A percentile compares a stretch with the other conserved stretches of the same genome.
phyloP scores from a whole-genome alignment of 2,113 vertebrate species.

The Python bivittatus region DNA sequence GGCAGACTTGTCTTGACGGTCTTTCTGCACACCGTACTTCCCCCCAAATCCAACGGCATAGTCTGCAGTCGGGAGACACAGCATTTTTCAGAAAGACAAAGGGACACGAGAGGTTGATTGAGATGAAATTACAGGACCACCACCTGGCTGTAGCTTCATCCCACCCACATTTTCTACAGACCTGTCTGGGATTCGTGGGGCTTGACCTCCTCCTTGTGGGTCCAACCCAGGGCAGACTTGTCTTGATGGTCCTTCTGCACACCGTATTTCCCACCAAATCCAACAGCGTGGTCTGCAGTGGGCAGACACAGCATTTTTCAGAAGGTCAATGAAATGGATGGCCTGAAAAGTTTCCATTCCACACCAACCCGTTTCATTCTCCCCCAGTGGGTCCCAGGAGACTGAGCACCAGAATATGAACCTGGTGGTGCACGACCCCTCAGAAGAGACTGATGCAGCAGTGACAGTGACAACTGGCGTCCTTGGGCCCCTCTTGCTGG shows the following conservation, averaged over 20 bases:
- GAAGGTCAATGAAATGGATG: not conserved
- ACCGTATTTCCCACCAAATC: conserved; percentile 78
- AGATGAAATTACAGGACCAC: no score
- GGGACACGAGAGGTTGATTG: not conserved
- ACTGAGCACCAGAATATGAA: not conserved
- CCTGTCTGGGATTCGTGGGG: conserved; percentile 29
- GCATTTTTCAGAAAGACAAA: not conserved
- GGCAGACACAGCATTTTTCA: not conserved
- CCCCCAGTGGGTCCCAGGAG: not conserved
- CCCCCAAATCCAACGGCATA: conserved; percentile 68
- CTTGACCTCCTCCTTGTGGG: conserved; percentile 67
- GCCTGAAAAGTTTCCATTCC: not conserved
- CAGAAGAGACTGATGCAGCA: not conserved
- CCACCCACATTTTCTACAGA: conserved; percentile 65
- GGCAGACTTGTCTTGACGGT: conserved; percentile 80
- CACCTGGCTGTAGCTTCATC: no score
- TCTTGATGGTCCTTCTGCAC: conserved; percentile 85
- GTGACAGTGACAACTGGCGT: not conserved
- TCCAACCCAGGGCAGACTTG: conserved; percentile 73
- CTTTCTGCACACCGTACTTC: conserved; percentile 84
- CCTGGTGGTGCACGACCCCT: not conserved
- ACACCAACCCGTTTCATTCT: not conserved
- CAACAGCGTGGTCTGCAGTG: conserved; percentile 64
- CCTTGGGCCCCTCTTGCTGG: not conserved
- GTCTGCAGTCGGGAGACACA: conserved; percentile 43